These are phyloP conservation scores for Laticauda laticaudata DNA, from an alignment of 2,113 vertebrate genomes.

Conservation along the genomic window DNA sequence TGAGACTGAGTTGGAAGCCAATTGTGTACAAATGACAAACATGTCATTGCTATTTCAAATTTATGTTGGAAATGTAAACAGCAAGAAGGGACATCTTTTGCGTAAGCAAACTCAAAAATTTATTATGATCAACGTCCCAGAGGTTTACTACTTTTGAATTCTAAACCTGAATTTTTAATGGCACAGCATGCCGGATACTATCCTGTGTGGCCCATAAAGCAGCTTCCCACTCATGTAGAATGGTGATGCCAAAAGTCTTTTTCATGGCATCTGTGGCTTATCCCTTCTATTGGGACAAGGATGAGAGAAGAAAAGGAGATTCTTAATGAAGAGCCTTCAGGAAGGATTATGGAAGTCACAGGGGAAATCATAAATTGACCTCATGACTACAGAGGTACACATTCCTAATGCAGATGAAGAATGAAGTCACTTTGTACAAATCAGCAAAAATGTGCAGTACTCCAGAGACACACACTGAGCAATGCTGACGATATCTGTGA, in stretches of 20 bases:
- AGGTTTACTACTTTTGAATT: not conserved
- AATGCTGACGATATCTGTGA: not conserved
- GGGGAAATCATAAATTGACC: not conserved
- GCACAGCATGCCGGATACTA: not conserved
- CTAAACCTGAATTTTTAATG: not conserved
- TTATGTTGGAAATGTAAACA: no score
- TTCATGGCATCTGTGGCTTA: not conserved
- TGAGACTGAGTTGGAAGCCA: not conserved
- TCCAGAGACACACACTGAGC: not conserved
- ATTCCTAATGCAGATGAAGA: not conserved
- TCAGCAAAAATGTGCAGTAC: not conserved
- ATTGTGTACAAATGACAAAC: not conserved
- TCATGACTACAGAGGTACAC: not conserved
- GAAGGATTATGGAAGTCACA: not conserved
- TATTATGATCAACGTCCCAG: not conserved
- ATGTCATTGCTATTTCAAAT: not conserved
- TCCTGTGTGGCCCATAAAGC: not conserved
- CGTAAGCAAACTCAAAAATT: not conserved
- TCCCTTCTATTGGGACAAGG: not conserved
- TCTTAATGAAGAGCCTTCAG: not conserved
- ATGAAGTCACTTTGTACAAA: not conserved
- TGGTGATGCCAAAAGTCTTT: not conserved
- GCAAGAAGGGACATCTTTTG: not conserved
- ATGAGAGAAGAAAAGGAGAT: not conserved
- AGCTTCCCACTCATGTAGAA: not conserved